A percentile compares a stretch with the other conserved stretches of the same genome.
phyloP scores from a whole-genome alignment of 2,113 vertebrate genomes.

The Eretmochelys imbricata region DNA sequence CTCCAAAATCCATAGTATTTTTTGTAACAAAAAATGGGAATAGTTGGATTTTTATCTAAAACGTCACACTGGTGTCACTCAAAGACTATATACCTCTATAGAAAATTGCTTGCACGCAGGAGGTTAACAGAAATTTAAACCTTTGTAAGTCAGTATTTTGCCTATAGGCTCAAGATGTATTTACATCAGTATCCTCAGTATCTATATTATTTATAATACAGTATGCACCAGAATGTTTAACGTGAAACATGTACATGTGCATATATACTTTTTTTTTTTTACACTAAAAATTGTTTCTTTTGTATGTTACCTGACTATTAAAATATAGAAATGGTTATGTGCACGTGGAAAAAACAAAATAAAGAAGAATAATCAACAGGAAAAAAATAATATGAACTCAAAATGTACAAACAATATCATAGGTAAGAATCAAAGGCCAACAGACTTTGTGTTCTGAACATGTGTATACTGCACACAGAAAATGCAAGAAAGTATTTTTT shows the following conservation, averaged over 20 bases:
- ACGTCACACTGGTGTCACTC: background rate
- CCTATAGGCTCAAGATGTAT: background rate
- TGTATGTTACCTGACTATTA: background rate
- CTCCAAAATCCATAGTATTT: background rate
- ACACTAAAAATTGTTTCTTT: background rate
- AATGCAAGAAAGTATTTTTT: background rate
- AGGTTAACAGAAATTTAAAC: background rate
- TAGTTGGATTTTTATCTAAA: background rate
- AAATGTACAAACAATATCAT: background rate
- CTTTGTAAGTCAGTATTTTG: background rate
- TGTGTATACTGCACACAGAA: background rate
- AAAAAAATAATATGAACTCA: background rate
- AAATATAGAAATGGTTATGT: background rate
- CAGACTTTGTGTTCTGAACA: background rate
- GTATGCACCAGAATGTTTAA: background rate
- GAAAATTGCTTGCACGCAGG: background rate
- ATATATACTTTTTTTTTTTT: background rate
- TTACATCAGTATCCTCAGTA: background rate
- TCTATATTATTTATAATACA: background rate
- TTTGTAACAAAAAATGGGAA: background rate
- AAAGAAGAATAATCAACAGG: background rate
- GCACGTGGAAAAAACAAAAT: fast-evolving
- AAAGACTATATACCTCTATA: background rate
- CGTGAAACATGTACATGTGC: background rate
- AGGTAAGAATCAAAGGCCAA: background rate